Evolutionary conservation across 2,113 vertebrate genomes (phyloP), one percentile per base, ranked within the genome.

Genomic region (Microcebus tavaratra): DNA sequence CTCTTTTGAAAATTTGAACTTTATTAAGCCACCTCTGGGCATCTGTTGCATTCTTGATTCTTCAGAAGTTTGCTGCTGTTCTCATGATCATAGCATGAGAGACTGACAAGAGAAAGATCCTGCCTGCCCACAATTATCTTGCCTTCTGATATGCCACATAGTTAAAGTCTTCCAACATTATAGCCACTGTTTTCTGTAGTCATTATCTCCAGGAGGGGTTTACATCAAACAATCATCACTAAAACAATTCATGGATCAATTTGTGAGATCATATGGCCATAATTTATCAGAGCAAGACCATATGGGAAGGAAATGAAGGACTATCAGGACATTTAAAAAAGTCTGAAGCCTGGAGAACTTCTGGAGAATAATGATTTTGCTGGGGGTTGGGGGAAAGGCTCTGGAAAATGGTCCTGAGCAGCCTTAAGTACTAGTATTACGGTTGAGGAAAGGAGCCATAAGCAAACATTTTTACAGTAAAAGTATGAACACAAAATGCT

Each of bases 401-500:
- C 36, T 88, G 68, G 15, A 87, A 14, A 76, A 53, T 89, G 34
- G 21, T 36, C 72, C 59, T 67, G 31, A 48, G 31, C 27, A 94
- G 36, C 42, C 76, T 95, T 84, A 78, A 88, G 45, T 59, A 84
- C 34, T 50, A 55, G 90, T 42, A 55, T 31, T 92, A 39, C 65
- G 39, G 39, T 29, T 90, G n/a, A 39, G 31, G 14, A 86, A 86
- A 88, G 42, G 27, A 97, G 6, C 29, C 63, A 65, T 29, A 78
- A 39, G 72, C 61, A 81, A 95, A 94, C 81, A 82, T 84, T 95
- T 96, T 94, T 78, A 92, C 13, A 88, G 12, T 34, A 92, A 93
- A 55, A 88, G 6, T 85, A 73, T 73, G 81, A 94, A 88, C 15
- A 88, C 53, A 84, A 91, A 96, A 91, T 53, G 27, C 67, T 95